Evolutionary conservation across 2,113 vertebrate genomes (phyloP).

Genomic region (Dolichotis patagonum): DNA sequence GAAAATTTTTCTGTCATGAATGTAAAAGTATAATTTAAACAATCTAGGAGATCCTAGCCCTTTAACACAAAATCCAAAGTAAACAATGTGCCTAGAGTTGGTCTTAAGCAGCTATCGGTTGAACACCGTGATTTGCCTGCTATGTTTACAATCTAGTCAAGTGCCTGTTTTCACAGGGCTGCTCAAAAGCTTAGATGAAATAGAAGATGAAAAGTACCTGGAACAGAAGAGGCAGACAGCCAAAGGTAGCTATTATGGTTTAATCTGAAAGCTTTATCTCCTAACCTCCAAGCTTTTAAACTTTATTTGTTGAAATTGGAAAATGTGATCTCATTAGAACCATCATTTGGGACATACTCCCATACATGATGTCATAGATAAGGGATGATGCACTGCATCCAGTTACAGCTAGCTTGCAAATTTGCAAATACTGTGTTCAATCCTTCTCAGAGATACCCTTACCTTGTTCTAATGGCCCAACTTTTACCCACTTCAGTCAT

Average conservation of each 20-base stretch:
- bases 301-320: conserved; percentile 62
- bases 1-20: conserved; percentile 19
- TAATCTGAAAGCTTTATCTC: conserved; percentile 54
- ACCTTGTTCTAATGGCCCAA: conserved; percentile 25
- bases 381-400: background rate
- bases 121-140: background rate
- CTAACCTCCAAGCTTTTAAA: conserved; percentile 50
- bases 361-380: background rate
- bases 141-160: conserved; percentile 2
- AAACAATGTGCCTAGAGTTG: background rate
- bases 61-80: conserved; percentile 48
- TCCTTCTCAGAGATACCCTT: background rate
- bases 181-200: conserved; percentile 56
- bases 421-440: background rate
- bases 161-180: conserved; percentile 24
- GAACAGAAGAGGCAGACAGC: conserved; percentile 42
- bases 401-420: background rate
- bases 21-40: background rate
- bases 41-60: background rate
- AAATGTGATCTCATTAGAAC: conserved; percentile 50
- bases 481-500: background rate
- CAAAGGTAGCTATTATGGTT: conserved; percentile 47
- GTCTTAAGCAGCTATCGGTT: background rate
- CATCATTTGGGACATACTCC: background rate
- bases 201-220: conserved; percentile 57